Percentiles rank a stretch among this genome's conserved stretches.
These are phyloP conservation scores for Listronotus oregonensis DNA, from an alignment of 1,140 invertebrate genomes.

Conservation along the genomic window DNA sequence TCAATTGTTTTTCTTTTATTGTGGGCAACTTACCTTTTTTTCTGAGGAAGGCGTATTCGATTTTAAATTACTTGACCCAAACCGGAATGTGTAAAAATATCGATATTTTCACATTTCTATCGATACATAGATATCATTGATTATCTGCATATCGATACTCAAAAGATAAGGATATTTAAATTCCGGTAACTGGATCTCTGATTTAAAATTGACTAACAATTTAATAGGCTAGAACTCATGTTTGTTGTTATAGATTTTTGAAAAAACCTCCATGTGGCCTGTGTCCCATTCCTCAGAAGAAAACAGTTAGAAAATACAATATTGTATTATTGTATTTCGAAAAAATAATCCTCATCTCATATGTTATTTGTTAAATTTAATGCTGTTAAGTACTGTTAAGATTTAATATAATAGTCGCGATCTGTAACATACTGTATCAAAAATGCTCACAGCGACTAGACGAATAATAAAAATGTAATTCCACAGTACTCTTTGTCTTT, in stretches of 20 bases:
- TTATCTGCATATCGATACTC: too few species aligned
- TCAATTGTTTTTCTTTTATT: neutral
- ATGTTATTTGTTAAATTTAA: slow-evolving; percentile 59
- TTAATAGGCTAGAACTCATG: slow-evolving; percentile 21
- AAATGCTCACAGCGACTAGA: slow-evolving; percentile 57
- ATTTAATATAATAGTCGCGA: slow-evolving; percentile 53
- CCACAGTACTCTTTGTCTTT: slow-evolving; percentile 42
- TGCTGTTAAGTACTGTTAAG: slow-evolving; percentile 59
- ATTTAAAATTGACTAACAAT: too few species aligned
- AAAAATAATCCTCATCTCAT: slow-evolving; percentile 54
- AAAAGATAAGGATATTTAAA: too few species aligned
- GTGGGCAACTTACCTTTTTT: slow-evolving; percentile 11
- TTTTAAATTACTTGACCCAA: too few species aligned
- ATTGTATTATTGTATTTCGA: slow-evolving; percentile 48
- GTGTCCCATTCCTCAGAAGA: slow-evolving; percentile 29
- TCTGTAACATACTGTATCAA: slow-evolving; percentile 56
- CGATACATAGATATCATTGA: too few species aligned
- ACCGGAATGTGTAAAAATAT: too few species aligned
- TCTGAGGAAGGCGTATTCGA: slow-evolving; percentile 16
- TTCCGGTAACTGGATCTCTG: too few species aligned
- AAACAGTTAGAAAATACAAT: slow-evolving; percentile 39
- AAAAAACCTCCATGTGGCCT: slow-evolving; percentile 29
- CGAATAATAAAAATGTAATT: slow-evolving; percentile 56
- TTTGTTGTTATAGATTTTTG: slow-evolving; percentile 44
- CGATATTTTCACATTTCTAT: too few species aligned